Base-by-base conservation (phyloP, 2,797 vertebrate species). In the Gymnoscopelus microlampas region DNA sequence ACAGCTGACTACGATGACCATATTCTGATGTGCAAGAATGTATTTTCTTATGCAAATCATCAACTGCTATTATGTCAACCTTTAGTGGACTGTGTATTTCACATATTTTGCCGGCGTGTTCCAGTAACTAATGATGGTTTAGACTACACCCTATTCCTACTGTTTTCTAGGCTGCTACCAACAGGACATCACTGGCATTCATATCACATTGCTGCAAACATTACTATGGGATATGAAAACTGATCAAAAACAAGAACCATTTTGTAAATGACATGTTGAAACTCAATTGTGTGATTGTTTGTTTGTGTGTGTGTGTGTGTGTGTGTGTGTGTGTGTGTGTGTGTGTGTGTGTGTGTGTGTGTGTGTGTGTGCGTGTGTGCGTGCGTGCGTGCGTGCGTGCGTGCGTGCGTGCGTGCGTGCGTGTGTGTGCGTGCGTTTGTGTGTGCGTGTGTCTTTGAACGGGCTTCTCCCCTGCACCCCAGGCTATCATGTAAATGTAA, bases 401-500 rank as follows among this genome's bases (percentile, higher is more conserved):
- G 47, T 48, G 47, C 2, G 47, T 48, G 47, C 0, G 47, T 48
- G 47, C 13, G 48, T 13, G 48, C 13, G 48, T 50, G 48, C 19
- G 19, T 1, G 19, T 19, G 19, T 19, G 19, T 19, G 61, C 50
- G 60, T 51, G 48, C 14, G 23, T 51, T 23, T 51, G 60, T n/a
- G 23, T n/a, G 48, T 2, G 49, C n/a, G 50, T 15, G 49, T 53
- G 62, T 59, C 10, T 53, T 49, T 53, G 58, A 29, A 57, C 32
- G 7, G 8, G 49, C 15, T n/a, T 59, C 57, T 24, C 49, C 39
- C 19, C 14, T 50, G 55, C 13, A 32, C 67, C 63, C 39, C 66
- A 56, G 65, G 64, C 2, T 64, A 39, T 15, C 15, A 64, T 64
- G 63, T 63, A 67, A 58, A 23, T 66, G 68, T 68, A 64, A 67